phyloP scores from a whole-genome alignment of 2,113 vertebrate species.

The Micronycteris hirsuta region DNA sequence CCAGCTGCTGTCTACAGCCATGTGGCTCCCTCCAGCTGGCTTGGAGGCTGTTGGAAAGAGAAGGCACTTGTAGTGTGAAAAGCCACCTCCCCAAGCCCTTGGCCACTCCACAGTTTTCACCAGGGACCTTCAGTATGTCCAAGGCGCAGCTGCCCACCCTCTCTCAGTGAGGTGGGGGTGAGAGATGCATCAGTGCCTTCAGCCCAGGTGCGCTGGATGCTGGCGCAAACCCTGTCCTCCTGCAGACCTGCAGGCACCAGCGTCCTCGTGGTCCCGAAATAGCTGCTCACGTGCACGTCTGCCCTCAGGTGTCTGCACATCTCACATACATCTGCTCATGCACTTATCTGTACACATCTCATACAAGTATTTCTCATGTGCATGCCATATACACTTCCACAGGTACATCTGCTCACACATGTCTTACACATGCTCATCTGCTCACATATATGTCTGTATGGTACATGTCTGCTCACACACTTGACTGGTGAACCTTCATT shows the following conservation, averaged over 20 bases:
- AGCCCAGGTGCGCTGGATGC: no score
- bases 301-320: neutral
- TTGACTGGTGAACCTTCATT: neutral
- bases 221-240: neutral
- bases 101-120: neutral
- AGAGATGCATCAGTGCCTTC: neutral
- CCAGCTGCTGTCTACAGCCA: neutral
- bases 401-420: neutral
- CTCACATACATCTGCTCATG: neutral
- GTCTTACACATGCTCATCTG: neutral
- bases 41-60: neutral
- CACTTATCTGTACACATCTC: neutral
- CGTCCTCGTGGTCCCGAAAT: accelerated
- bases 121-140: neutral
- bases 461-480: neutral
- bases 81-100: no score
- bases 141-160: accelerated
- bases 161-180: neutral
- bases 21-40: no score
- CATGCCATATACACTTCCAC: no score
- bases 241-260: neutral
- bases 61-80: neutral
- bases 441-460: neutral
- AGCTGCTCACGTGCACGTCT: neutral
- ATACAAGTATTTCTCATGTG: no score